Evolutionary conservation across 2,888 invertebrate species (phyloP).

Genomic region (Notocelia uddmanniana): DNA sequence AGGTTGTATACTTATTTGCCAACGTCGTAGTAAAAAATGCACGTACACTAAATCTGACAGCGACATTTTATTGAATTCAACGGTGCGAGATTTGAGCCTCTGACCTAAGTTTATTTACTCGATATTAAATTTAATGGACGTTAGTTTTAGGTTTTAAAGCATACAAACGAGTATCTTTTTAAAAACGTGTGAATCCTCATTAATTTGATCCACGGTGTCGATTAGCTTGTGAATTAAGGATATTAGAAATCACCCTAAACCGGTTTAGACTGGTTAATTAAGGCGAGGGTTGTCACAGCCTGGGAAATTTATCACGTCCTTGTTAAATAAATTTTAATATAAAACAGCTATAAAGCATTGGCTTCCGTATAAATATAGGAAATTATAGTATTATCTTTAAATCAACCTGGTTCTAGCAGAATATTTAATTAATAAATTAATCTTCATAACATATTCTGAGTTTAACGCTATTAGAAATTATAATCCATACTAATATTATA

Average conservation of each 20-base stretch:
- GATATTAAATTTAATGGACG: too few relatives aligned
- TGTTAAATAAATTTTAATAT: conserved; percentile 38
- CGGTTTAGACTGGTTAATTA: conserved; percentile 37
- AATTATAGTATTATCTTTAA: conserved; percentile 6
- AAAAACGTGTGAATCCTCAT: conserved; percentile 34
- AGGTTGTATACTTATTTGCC: too few relatives aligned
- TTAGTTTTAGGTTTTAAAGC: too few relatives aligned
- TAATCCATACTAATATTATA: too few relatives aligned
- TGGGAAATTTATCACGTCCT: conserved; percentile 20
- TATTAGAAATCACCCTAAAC: conserved; percentile 36
- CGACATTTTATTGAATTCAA: too few relatives aligned
- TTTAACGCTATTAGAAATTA: neutral
- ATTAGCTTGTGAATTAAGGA: conserved; percentile 35
- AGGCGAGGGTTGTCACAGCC: conserved; percentile 36
- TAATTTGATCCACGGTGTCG: conserved; percentile 32
- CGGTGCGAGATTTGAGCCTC: too few relatives aligned
- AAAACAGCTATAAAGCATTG: conserved; percentile 25
- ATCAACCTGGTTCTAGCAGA: neutral
- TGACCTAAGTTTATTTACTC: too few relatives aligned
- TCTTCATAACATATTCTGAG: neutral
- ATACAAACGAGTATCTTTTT: neutral
- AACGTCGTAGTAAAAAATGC: too few relatives aligned
- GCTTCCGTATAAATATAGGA: conserved; percentile 25
- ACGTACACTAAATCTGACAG: too few relatives aligned
- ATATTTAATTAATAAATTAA: neutral